Conservation (phyloP, 1,140 invertebrate genomes). For the Drosophila simulans region DNA sequence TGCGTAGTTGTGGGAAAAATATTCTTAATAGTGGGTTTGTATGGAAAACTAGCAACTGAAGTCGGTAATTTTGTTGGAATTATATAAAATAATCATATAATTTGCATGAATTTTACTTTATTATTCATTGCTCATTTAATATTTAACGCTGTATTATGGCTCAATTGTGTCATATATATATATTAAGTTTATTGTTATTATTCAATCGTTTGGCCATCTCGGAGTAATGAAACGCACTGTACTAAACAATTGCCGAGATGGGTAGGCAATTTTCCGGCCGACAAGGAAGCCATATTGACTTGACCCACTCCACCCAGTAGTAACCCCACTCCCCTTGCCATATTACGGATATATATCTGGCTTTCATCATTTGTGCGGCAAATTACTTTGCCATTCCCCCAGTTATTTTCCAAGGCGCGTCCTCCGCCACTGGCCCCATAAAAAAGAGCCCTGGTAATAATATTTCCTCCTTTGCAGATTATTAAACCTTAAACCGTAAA, state of each 20-base stretch:
- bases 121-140: neutral
- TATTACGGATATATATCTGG: conserved; percentile 12
- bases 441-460: conserved; percentile 51
- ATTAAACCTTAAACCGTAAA: conserved; percentile 56
- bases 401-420: conserved; percentile 32
- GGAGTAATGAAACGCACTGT: conserved; percentile 39
- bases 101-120: neutral
- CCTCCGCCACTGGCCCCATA: conserved; percentile 36
- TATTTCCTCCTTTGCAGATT: conserved; percentile 53
- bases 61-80: neutral
- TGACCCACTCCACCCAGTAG: neutral
- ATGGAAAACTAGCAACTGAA: neutral
- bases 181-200: conserved; percentile 28
- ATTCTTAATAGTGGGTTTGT: neutral
- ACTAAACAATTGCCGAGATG: conserved; percentile 39
- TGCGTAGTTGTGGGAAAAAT: neutral
- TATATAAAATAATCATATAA: neutral
- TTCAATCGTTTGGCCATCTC: conserved; percentile 35
- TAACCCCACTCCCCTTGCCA: neutral
- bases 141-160: conserved; percentile 5
- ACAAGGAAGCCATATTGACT: conserved; percentile 28
- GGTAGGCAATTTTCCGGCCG: conserved; percentile 21
- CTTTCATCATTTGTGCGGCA: conserved; percentile 35
- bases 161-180: conserved; percentile 18
- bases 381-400: conserved; percentile 35